Percentiles rank a stretch among this genome's conserved stretches.
Conservation (phyloP, 2,113 vertebrate species). For the Alethe castanea region DNA sequence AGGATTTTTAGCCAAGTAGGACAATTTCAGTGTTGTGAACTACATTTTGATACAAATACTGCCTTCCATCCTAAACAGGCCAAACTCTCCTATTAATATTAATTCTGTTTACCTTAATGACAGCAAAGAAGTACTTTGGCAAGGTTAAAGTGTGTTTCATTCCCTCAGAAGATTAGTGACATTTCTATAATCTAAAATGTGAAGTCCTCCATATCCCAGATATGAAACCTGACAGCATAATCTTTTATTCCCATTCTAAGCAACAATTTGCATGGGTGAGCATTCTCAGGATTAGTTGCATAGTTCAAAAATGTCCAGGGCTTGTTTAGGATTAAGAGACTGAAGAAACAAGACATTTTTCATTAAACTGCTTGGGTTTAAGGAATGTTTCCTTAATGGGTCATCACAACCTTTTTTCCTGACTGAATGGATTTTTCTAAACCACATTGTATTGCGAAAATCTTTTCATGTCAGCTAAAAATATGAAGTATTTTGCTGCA, state of each 20-base stretch:
- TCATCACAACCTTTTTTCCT: not conserved
- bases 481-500: not conserved
- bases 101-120: not conserved
- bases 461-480: conserved; percentile 12
- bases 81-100: not conserved
- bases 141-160: not conserved
- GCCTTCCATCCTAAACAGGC: not conserved
- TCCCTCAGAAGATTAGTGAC: not conserved
- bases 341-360: conserved; percentile 31
- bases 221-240: conserved; percentile 5
- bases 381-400: not conserved
- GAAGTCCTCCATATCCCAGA: not conserved
- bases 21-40: not conserved
- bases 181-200: conserved; percentile 2
- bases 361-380: conserved; percentile 10
- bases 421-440: conserved; percentile 32
- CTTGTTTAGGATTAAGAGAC: conserved; percentile 36
- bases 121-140: not conserved
- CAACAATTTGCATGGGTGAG: conserved; percentile 24
- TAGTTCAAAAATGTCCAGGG: not conserved
- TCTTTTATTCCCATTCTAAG: conserved; percentile 16
- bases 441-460: not conserved
- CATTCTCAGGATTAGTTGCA: conserved; percentile 5
- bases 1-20: not conserved
- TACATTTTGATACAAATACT: not conserved